Percentiles rank a stretch among this genome's conserved stretches.
Evolutionary conservation across 2,888 invertebrate genomes (phyloP).

Genomic region (Linnaemya vulpina): DNA sequence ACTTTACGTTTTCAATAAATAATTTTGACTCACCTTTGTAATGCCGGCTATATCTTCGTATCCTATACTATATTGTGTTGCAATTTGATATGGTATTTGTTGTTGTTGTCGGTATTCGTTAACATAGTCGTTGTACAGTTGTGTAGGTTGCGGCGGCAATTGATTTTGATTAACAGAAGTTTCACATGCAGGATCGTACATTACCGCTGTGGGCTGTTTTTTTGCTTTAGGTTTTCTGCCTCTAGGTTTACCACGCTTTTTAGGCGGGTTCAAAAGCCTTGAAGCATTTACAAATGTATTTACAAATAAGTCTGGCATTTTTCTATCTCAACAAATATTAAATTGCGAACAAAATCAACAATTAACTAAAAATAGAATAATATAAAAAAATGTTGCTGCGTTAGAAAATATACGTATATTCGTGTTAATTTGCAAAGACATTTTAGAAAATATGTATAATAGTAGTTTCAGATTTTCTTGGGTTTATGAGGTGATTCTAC

Average conservation of each 20-base stretch:
- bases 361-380: constrained; percentile 60
- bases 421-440: not conserved
- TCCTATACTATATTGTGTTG: constrained; percentile 61
- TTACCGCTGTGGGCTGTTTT: constrained; percentile 54
- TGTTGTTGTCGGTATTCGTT: constrained; percentile 69
- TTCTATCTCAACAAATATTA: constrained; percentile 51
- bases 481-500: too few species aligned
- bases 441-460: too few species aligned
- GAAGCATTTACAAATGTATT: constrained; percentile 70
- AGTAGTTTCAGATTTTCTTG: not conserved
- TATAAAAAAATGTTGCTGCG: not conserved
- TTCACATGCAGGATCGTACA: constrained; percentile 63
- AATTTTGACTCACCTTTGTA: constrained; percentile 60
- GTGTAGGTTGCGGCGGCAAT: constrained; percentile 44
- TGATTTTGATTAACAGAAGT: constrained; percentile 40
- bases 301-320: constrained; percentile 71
- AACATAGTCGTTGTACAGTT: constrained; percentile 71
- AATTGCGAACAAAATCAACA: constrained; percentile 45
- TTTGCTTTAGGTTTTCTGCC: constrained; percentile 69
- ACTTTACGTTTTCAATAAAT: constrained; percentile 51
- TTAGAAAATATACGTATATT: not conserved
- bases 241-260: constrained; percentile 70
- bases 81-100: constrained; percentile 61
- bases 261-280: constrained; percentile 68
- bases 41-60: constrained; percentile 68